A percentile compares a stretch with the other conserved stretches of the same genome.
phyloP scores from a whole-genome alignment of 2,797 vertebrate species.

The Bovichtus variegatus region DNA sequence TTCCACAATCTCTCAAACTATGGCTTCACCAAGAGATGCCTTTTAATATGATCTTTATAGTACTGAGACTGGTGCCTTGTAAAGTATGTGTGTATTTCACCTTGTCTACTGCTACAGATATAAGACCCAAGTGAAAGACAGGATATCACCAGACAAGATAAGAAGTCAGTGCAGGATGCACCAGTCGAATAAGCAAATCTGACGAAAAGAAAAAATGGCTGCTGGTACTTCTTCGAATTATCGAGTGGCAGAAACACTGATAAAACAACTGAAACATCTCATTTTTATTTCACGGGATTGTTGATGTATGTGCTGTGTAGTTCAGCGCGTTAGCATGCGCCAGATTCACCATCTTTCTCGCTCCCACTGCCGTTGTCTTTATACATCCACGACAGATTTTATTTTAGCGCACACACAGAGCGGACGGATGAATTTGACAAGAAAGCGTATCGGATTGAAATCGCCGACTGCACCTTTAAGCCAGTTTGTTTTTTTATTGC shows the following conservation, averaged over 20 bases:
- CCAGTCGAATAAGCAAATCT: neutral
- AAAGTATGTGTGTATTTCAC: neutral
- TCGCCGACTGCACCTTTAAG: neutral
- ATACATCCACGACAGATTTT: too few relatives aligned
- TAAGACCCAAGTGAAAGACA: neutral
- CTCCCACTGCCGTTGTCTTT: too few relatives aligned
- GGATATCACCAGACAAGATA: neutral
- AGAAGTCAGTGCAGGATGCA: neutral
- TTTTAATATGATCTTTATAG: constrained; percentile 7
- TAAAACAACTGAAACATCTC: neutral
- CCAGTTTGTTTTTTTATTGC: neutral
- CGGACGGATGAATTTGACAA: too few relatives aligned
- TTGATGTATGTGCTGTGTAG: too few relatives aligned
- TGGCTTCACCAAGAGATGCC: neutral
- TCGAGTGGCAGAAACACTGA: neutral
- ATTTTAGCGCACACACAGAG: too few relatives aligned
- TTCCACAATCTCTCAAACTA: neutral
- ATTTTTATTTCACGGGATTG: neutral
- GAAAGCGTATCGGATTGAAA: too few relatives aligned
- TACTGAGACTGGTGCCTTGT: too few relatives aligned
- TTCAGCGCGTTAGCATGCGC: too few relatives aligned
- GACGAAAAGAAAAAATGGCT: neutral
- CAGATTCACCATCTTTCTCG: too few relatives aligned
- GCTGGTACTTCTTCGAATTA: neutral
- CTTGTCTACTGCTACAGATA: neutral